Evolutionary conservation across 53 echinoderm and acorn worm genomes (phyloP).

Genomic region (Temnopleurus reevesii): DNA sequence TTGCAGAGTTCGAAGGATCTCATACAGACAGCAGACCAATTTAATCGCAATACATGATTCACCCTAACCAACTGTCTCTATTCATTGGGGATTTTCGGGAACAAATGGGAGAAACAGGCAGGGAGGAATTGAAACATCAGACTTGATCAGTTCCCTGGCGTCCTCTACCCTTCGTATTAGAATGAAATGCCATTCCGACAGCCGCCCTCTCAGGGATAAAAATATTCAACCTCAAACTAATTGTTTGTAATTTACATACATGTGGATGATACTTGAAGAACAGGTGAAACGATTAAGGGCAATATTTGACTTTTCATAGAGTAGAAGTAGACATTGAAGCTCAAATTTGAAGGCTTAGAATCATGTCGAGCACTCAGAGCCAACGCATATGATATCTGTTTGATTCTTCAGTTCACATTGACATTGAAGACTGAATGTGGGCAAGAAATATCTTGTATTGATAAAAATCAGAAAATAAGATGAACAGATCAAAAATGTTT

Average conservation of each 20-base stretch:
- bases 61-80: constrained; percentile 7
- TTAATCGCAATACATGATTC: constrained; percentile 26
- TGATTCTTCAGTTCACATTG: too few relatives aligned
- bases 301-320: too few relatives aligned
- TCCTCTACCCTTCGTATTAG: background rate
- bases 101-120: constrained; percentile 7
- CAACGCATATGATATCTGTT: too few relatives aligned
- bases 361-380: too few relatives aligned
- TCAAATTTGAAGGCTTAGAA: too few relatives aligned
- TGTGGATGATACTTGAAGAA: background rate
- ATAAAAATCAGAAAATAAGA: too few relatives aligned
- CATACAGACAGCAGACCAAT: background rate
- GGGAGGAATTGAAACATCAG: background rate
- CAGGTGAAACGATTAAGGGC: background rate
- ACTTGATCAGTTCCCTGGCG: background rate
- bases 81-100: background rate
- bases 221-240: background rate
- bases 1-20: constrained; percentile 2
- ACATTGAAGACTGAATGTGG: too few relatives aligned
- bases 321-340: too few relatives aligned
- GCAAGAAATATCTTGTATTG: too few relatives aligned
- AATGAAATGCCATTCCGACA: constrained; percentile 27
- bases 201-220: background rate
- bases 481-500: too few relatives aligned
- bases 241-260: background rate